These are phyloP conservation scores for Dusona sp. DNA, from an alignment of 2,888 invertebrate genomes.

Conservation along the genomic window DNA sequence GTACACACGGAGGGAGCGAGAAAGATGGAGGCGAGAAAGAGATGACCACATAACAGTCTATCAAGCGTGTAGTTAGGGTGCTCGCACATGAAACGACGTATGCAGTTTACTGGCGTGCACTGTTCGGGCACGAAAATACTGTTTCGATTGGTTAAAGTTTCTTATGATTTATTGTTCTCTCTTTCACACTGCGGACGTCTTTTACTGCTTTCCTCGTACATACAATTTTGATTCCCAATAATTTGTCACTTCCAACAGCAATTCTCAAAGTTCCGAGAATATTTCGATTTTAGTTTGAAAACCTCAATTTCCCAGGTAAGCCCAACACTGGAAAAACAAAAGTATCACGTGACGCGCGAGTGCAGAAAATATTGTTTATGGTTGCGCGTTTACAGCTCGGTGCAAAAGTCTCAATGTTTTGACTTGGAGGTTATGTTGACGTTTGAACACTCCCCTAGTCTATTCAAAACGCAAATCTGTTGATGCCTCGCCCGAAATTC, in stretches of 20 bases:
- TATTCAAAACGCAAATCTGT: background rate
- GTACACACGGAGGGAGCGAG: conserved; percentile 14
- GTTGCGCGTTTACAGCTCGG: background rate
- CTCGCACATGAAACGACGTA: background rate
- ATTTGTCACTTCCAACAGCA: background rate
- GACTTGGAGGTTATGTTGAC: conserved; percentile 6
- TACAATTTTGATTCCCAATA: background rate
- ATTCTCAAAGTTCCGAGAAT: background rate
- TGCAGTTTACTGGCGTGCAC: background rate
- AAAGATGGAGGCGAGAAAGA: background rate
- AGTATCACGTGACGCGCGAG: background rate
- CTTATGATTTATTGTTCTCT: background rate
- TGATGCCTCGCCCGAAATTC: background rate
- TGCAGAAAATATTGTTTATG: background rate
- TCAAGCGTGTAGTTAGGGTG: conserved; percentile 1
- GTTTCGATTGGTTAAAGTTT: background rate
- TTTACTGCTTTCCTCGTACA: background rate
- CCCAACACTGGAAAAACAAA: background rate
- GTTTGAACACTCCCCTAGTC: background rate
- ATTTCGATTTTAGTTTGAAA: background rate
- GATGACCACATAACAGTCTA: background rate
- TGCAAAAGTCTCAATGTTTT: background rate
- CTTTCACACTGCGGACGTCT: background rate
- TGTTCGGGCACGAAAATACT: background rate
- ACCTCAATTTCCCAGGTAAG: background rate